Evolutionary conservation across 2,797 vertebrate genomes (phyloP).

Genomic region (Rhinichthys osculus): DNA sequence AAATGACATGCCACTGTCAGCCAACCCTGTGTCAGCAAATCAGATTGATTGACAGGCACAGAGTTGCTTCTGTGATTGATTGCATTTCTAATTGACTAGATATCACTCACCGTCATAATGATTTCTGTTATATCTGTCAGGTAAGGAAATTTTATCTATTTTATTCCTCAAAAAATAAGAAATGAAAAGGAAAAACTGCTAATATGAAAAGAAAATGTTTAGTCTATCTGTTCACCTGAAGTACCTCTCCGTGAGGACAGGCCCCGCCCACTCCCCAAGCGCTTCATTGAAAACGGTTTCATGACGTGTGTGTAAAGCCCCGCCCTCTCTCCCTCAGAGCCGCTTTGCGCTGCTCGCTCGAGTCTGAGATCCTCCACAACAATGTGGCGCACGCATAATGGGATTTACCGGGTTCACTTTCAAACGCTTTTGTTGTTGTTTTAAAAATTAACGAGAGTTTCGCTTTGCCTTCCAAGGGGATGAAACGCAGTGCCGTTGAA

Average conservation of each 20-base stretch:
- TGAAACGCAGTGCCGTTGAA: slow-evolving; percentile 54
- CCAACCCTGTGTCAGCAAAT: neutral
- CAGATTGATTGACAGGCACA: slow-evolving; percentile 4
- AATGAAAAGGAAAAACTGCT: neutral
- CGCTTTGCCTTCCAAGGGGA: slow-evolving; percentile 36
- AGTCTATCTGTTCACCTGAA: slow-evolving; percentile 30
- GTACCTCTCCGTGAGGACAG: neutral
- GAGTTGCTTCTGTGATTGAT: neutral
- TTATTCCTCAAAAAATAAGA: neutral
- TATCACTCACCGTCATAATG: neutral
- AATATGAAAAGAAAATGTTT: neutral
- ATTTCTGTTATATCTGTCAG: neutral
- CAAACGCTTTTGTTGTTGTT: slow-evolving; percentile 40
- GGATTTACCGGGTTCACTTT: slow-evolving; percentile 56
- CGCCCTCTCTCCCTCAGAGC: slow-evolving; percentile 51
- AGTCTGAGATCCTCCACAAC: slow-evolving; percentile 58
- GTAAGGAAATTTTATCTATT: neutral
- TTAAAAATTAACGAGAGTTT: slow-evolving; percentile 38
- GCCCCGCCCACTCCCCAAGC: slow-evolving; percentile 50
- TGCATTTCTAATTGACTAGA: neutral
- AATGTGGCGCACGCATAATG: slow-evolving; percentile 61
- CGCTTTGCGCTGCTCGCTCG: slow-evolving; percentile 43
- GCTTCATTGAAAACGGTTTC: slow-evolving; percentile 37
- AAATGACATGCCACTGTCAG: neutral
- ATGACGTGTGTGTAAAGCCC: slow-evolving; percentile 41